Percentiles rank a stretch among this genome's conserved stretches.
Conservation (phyloP, 2,113 vertebrate species). For the Hystrix brachyura region DNA sequence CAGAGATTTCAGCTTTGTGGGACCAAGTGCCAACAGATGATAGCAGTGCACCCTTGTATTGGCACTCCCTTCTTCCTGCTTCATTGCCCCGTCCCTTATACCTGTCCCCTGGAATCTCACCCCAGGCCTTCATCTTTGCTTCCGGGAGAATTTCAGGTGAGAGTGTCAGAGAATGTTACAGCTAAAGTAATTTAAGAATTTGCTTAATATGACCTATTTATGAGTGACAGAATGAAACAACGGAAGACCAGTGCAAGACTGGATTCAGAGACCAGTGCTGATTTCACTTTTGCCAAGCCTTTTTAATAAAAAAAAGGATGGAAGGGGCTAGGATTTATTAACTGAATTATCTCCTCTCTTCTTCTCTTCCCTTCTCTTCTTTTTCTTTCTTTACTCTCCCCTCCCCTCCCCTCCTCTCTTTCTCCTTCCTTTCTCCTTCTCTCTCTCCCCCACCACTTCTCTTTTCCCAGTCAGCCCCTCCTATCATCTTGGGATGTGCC, state of each 20-base stretch:
- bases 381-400: too few relatives aligned
- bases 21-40: too few relatives aligned
- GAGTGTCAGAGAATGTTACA: neutral
- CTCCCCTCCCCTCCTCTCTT: too few relatives aligned
- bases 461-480: too few relatives aligned
- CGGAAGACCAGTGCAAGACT: neutral
- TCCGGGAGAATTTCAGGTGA: neutral
- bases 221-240: slow-evolving; percentile 19
- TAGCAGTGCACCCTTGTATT: neutral
- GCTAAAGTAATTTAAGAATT: slow-evolving; percentile 36
- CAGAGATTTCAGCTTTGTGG: neutral
- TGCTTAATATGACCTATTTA: neutral
- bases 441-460: too few relatives aligned
- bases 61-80: neutral
- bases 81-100: too few relatives aligned
- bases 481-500: too few relatives aligned
- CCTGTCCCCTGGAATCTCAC: neutral
- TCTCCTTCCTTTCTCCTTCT: too few relatives aligned
- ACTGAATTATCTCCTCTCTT: neutral
- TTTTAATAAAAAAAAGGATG: neutral
- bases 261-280: neutral
- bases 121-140: neutral
- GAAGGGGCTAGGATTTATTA: neutral
- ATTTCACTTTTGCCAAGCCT: neutral
- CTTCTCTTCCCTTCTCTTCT: too few relatives aligned